phyloP scores from a whole-genome alignment of 2,113 vertebrate species.

The Eublepharis macularius region DNA sequence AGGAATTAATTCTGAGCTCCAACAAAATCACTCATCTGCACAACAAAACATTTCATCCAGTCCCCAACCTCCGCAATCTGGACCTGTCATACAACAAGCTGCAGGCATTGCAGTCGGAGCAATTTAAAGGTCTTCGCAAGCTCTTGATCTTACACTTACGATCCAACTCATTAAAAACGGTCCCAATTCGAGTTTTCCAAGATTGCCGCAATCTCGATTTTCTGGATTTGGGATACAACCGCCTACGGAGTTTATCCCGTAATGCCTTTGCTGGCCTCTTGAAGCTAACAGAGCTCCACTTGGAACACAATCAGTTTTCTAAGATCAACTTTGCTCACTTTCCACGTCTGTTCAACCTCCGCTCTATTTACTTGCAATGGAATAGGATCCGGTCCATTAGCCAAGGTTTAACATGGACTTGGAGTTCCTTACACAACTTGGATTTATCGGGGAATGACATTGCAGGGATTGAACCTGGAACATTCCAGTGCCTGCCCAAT shows the following conservation, averaged over 20 bases:
- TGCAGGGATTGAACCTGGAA: conserved; percentile 84
- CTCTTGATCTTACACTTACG: conserved; percentile 93
- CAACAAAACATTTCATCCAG: conserved; percentile 92
- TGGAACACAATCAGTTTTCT: conserved; percentile 98
- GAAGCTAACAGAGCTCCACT: conserved; percentile 92
- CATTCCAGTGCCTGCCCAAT: conserved; percentile 94
- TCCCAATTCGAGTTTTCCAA: conserved; percentile 92
- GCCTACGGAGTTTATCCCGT: conserved; percentile 91
- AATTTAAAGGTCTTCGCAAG: conserved; percentile 92
- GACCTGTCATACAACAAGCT: conserved; percentile 98
- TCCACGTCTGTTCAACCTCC: conserved; percentile 92
- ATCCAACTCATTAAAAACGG: conserved; percentile 91
- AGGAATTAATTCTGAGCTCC: conserved; percentile 96
- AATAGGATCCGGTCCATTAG: conserved; percentile 91
- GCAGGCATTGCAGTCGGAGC: conserved; percentile 86
- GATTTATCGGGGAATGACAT: conserved; percentile 97
- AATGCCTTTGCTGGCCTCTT: conserved; percentile 94
- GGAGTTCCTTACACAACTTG: conserved; percentile 97
- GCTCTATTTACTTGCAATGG: conserved; percentile 95
- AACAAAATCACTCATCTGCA: conserved; percentile 92
- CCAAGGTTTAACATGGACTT: conserved; percentile 94
- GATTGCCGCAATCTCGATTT: conserved; percentile 97
- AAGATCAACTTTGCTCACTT: conserved; percentile 97
- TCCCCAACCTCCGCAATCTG: conserved; percentile 95
- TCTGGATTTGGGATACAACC: conserved; percentile 95